A percentile compares a stretch with the other conserved stretches of the same genome.
These are phyloP conservation scores for Diuraphis noxia DNA, from an alignment of 1,140 invertebrate genomes.

Conservation along the genomic window DNA sequence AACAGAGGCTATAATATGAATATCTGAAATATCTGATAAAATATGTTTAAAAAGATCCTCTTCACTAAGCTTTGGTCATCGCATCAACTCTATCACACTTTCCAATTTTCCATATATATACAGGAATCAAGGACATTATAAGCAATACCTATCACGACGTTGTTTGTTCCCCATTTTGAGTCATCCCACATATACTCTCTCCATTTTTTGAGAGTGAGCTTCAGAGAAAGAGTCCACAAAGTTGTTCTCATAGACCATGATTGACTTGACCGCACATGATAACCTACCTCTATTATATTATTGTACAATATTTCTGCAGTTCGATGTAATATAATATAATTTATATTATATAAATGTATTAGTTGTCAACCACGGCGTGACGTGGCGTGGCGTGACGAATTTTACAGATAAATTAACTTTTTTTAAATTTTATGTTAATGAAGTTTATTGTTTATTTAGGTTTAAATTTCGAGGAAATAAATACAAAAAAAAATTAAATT, in stretches of 20 bases:
- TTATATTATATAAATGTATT: too few relatives aligned
- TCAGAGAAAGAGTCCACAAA: neutral
- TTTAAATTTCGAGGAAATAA: too few relatives aligned
- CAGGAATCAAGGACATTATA: neutral
- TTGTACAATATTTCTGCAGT: neutral
- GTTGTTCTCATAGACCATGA: neutral
- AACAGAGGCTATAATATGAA: neutral
- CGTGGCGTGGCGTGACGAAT: too few relatives aligned
- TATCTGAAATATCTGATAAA: neutral
- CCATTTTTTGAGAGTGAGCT: neutral
- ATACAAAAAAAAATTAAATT: too few relatives aligned
- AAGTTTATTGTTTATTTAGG: too few relatives aligned
- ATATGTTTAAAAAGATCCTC: neutral
- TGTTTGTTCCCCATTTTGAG: neutral
- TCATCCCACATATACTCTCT: neutral
- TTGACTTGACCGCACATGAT: neutral
- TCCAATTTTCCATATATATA: neutral
- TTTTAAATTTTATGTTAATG: too few relatives aligned
- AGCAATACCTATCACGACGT: neutral
- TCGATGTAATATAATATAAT: too few relatives aligned
- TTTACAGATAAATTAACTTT: too few relatives aligned
- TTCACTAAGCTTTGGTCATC: neutral
- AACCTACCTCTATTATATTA: neutral
- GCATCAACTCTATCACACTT: neutral
- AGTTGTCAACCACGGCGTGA: neutral